Percentiles rank a stretch among this genome's conserved stretches.
Evolutionary conservation across 1,140 invertebrate genomes (phyloP).

Genomic region (Tyrophagus putrescentiae): DNA sequence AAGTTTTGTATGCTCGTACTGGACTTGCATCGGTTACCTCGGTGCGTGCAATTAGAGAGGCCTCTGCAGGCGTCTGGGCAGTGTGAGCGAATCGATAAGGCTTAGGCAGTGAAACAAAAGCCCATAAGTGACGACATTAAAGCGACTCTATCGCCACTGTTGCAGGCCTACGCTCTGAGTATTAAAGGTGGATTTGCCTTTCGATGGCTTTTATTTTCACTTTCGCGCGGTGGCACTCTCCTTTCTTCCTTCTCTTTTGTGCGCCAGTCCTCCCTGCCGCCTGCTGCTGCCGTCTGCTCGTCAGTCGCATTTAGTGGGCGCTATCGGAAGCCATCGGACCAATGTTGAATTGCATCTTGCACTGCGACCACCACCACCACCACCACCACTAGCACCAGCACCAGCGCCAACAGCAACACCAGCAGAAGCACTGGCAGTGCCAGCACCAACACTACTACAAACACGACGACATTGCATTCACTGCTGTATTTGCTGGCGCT

Average conservation of each 20-base stretch:
- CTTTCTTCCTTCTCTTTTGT: not conserved
- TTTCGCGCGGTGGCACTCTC: not conserved
- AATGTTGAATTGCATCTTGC: too few species aligned
- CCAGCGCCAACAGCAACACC: too few species aligned
- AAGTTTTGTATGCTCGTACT: too few species aligned
- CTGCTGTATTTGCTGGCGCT: too few species aligned
- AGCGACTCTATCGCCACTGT: not conserved
- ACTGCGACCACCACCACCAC: too few species aligned
- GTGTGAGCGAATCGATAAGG: not conserved
- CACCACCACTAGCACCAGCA: too few species aligned
- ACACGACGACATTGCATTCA: too few species aligned
- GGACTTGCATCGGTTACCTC: not conserved
- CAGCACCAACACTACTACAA: too few species aligned
- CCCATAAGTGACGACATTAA: slow-evolving; percentile 5
- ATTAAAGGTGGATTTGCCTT: slow-evolving; percentile 15
- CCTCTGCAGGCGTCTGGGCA: not conserved
- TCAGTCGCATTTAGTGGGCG: not conserved
- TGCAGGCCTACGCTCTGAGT: not conserved
- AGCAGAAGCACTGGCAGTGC: too few species aligned
- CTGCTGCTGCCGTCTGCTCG: not conserved
- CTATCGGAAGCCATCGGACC: not conserved
- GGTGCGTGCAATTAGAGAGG: not conserved
- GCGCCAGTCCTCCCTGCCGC: too few species aligned
- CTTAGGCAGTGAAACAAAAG: not conserved
- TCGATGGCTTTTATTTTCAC: slow-evolving; percentile 7